Percentiles rank a stretch among this genome's conserved stretches.
These are phyloP conservation scores for Ganaspis brasiliensis DNA, from an alignment of 2,888 invertebrate species.

Conservation along the genomic window DNA sequence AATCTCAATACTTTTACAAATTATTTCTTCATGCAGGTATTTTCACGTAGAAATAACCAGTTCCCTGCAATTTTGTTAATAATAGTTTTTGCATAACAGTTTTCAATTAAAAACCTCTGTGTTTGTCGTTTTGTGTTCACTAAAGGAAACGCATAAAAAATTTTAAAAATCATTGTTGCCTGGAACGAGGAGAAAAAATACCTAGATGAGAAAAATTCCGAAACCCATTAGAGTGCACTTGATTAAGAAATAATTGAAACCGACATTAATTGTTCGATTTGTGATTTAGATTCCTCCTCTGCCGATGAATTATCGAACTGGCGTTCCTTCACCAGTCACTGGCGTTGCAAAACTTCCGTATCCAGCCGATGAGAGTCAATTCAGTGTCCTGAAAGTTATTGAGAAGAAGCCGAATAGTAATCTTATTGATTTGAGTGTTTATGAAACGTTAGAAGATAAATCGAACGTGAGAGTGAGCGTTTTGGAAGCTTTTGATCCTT, in stretches of 20 bases:
- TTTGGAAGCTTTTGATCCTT: constrained; percentile 93
- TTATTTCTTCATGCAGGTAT: constrained; percentile 77
- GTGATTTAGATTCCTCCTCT: constrained; percentile 77
- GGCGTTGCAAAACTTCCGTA: constrained; percentile 63
- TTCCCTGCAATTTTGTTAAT: no score
- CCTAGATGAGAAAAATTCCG: no score
- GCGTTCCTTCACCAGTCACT: constrained; percentile 56
- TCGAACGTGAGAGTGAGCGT: constrained; percentile 86
- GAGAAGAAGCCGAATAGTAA: constrained; percentile 82
- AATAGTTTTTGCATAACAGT: no score
- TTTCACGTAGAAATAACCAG: constrained; percentile 50
- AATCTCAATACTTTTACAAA: constrained; percentile 74
- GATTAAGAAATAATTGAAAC: constrained; percentile 42
- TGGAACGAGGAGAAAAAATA: constrained; percentile 15
- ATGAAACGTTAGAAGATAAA: constrained; percentile 80
- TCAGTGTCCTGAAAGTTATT: constrained; percentile 79
- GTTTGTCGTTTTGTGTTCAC: constrained; percentile 13
- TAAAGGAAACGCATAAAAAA: no score
- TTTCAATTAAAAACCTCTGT: neutral
- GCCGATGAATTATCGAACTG: constrained; percentile 76
- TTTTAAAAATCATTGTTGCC: no score
- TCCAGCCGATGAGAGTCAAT: constrained; percentile 71
- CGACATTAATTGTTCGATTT: constrained; percentile 3
- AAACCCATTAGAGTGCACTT: neutral
- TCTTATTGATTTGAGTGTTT: constrained; percentile 83